Base-by-base conservation (phyloP, 2,888 invertebrate genomes). In the Linnaemya vulpina region DNA sequence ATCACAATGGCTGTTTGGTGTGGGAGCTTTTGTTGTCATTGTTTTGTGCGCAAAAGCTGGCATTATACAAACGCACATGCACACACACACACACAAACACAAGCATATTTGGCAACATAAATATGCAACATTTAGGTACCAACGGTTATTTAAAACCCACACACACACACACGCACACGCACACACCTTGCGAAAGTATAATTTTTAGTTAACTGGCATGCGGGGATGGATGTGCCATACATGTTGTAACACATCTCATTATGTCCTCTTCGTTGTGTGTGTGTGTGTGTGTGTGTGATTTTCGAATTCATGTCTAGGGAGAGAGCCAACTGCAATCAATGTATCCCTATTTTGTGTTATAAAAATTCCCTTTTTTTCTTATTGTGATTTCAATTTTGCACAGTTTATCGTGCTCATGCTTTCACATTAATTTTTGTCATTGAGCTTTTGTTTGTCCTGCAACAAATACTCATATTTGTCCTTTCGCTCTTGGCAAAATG, bases 1-100 rank as follows among this genome's bases (percentile, higher is more conserved):
- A 91, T 91, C 92, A 91, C 91, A 91, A 91, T 91, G 88, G 90
- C 86, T 87, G 87, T 88, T 89, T 89, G 91, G 91, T 91, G 92
- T 91, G 82, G 85, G 91, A 91, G 91, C 91, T 89, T 90, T 87
- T 87, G 89, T 90, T 88, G 84, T 86, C 88, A 89, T 89, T 89
- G 88, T 90, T 86, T 80, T 89, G 87, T 87, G 88, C 87, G 88
- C 89, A 89, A 88, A 88, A 88, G 87, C 83, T 89, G 87, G 87
- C 87, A 88, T 87, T 74, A 58, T 68, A 46, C 17, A 60, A 49
- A 20, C 30, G 5, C 30, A 55, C 35, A 17, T 30, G 17, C 17
- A 30, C 2, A 30, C 30, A 30, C 25, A 43, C 22, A 35, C 30
- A 60, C 46, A n/a, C n/a, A n/a, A n/a, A n/a, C n/a, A n/a, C n/a